Evolutionary conservation across 2,888 invertebrate genomes (phyloP).

Genomic region (Aphidius colemani): DNA sequence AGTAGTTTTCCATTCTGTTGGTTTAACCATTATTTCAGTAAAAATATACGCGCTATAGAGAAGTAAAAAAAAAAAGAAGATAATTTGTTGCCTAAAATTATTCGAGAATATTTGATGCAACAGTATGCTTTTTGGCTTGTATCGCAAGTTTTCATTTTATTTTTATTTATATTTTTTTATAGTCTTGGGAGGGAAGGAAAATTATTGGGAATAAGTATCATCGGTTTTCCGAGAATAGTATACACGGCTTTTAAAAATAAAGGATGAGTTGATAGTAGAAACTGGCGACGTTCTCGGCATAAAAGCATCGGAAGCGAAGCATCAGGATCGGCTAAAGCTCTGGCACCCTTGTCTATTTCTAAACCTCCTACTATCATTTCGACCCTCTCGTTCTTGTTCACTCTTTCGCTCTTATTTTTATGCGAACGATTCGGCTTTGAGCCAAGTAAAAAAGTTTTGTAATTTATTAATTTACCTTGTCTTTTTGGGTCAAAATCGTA

Average conservation of each 20-base stretch:
- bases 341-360: background rate
- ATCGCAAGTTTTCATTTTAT: constrained; percentile 7
- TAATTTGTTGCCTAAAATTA: too few relatives aligned
- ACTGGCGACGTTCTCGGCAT: constrained; percentile 33
- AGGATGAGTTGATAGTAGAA: constrained; percentile 23
- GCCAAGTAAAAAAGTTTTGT: constrained; percentile 50
- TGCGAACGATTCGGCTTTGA: constrained; percentile 50
- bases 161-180: background rate
- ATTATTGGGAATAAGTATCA: constrained; percentile 35
- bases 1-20: too few relatives aligned
- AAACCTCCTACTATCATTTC: too few relatives aligned
- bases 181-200: constrained; percentile 24
- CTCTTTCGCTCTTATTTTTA: constrained; percentile 9
- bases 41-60: too few relatives aligned
- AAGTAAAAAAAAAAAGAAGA: too few relatives aligned
- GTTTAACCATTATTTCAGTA: too few relatives aligned
- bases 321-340: constrained; percentile 45
- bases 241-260: constrained; percentile 14
- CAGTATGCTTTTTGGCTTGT: constrained; percentile 16
- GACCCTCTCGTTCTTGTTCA: too few relatives aligned
- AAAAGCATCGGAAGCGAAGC: constrained; percentile 41
- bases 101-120: constrained; percentile 1
- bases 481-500: constrained; percentile 56
- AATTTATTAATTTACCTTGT: constrained; percentile 58
- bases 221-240: constrained; percentile 25